Percentiles rank a stretch among this genome's conserved stretches.
Conservation (phyloP, 2,113 vertebrate species). For the Lepus europaeus region DNA sequence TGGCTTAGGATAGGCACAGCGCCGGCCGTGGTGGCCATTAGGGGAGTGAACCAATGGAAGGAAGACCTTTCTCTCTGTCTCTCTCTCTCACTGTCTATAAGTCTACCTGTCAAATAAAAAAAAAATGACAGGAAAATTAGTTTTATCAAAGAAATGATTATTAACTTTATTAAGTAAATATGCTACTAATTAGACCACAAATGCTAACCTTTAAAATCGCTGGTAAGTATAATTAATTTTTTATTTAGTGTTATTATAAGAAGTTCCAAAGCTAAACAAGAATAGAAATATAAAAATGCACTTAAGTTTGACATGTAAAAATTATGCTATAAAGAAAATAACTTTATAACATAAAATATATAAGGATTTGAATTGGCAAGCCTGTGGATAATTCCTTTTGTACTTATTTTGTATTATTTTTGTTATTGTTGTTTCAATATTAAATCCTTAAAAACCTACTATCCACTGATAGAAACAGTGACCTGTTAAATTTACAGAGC, state of each 20-base stretch:
- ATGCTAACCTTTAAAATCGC: neutral
- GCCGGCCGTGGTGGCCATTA: too few species aligned
- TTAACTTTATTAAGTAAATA: neutral
- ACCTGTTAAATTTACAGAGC: neutral
- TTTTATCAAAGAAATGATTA: neutral
- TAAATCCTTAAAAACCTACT: constrained; percentile 23
- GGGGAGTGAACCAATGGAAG: too few species aligned
- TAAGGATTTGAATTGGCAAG: neutral
- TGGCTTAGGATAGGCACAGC: too few species aligned
- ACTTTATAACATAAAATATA: neutral
- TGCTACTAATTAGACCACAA: neutral
- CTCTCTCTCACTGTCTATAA: too few species aligned
- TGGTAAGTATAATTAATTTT: neutral
- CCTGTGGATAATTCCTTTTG: neutral
- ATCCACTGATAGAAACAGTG: neutral
- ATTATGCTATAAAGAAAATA: neutral
- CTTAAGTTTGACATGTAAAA: neutral
- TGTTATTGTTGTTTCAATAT: neutral
- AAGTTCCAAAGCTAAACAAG: constrained; percentile 21
- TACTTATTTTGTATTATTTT: constrained; percentile 36
- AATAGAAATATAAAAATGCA: constrained; percentile 2
- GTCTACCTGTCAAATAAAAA: too few species aligned
- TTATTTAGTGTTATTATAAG: constrained; percentile 7
- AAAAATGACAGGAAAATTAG: too few species aligned
- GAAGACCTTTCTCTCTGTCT: too few species aligned